These are phyloP conservation scores for Danaus chrysippus DNA, from an alignment of 2,888 invertebrate genomes.

Conservation along the genomic window DNA sequence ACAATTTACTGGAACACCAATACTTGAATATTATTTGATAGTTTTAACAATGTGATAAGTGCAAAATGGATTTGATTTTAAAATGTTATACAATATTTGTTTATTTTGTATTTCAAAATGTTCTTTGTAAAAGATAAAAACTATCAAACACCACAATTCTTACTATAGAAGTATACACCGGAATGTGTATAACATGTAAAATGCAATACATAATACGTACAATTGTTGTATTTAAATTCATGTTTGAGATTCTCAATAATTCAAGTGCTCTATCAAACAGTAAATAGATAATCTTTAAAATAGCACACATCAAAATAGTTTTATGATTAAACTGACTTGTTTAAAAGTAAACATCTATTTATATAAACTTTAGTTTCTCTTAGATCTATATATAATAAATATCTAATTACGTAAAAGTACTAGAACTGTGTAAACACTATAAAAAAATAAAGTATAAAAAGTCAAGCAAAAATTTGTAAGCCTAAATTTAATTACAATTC, in stretches of 20 bases:
- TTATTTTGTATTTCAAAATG: too few species aligned
- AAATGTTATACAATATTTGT: too few species aligned
- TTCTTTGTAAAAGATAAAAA: too few species aligned
- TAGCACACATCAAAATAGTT: not conserved
- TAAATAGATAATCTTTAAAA: not conserved
- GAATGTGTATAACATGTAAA: too few species aligned
- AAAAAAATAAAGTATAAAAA: not conserved
- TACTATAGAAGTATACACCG: too few species aligned
- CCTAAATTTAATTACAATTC: not conserved
- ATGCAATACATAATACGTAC: too few species aligned
- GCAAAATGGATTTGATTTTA: too few species aligned
- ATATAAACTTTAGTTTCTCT: not conserved
- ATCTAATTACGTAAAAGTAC: not conserved
- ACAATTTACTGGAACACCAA: too few species aligned
- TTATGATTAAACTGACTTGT: not conserved
- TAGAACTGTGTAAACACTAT: slow-evolving; percentile 1
- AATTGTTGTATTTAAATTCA: too few species aligned
- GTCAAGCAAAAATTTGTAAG: not conserved
- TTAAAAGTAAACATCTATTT: not conserved
- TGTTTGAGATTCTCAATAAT: not conserved
- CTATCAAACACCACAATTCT: too few species aligned
- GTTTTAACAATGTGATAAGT: too few species aligned
- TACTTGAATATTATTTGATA: too few species aligned
- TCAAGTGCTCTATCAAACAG: not conserved
- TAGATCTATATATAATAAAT: slow-evolving; percentile 1